Percentiles rank a stretch among this genome's conserved stretches.
Evolutionary conservation across 2,113 vertebrate genomes (phyloP).

Genomic region (Labeo rohita): DNA sequence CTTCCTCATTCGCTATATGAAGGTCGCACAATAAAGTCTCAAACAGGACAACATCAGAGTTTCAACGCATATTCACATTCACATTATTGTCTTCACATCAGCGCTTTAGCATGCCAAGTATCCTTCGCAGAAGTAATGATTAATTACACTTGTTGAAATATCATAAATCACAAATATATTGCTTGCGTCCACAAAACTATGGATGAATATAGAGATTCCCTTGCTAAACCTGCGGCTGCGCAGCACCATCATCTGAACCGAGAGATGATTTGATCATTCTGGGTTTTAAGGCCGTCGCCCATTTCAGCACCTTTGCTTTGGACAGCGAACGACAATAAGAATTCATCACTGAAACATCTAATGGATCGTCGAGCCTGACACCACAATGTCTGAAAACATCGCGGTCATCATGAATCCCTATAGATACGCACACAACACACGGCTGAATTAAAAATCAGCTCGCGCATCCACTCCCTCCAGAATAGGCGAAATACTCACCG

Average conservation of each 20-base stretch:
- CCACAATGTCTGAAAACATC: not conserved
- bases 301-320: slow-evolving; percentile 61
- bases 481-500: slow-evolving; percentile 77
- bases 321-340: slow-evolving; percentile 53
- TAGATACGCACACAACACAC: not conserved
- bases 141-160: not conserved
- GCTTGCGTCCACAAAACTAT: not conserved
- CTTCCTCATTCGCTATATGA: not conserved
- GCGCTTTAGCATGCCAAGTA: not conserved
- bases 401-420: not conserved
- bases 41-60: not conserved
- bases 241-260: not conserved
- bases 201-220: not conserved
- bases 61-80: not conserved
- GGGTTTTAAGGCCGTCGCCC: slow-evolving; percentile 49
- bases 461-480: not conserved
- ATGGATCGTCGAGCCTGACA: not conserved
- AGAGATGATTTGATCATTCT: not conserved
- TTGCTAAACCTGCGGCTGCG: slow-evolving; percentile 5
- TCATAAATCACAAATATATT: not conserved
- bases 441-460: not conserved
- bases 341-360: not conserved
- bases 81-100: not conserved
- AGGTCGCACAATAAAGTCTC: not conserved
- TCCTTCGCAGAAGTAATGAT: not conserved